Conservation (phyloP, 2,888 invertebrate species). For the Agonopterix subpropinquella region DNA sequence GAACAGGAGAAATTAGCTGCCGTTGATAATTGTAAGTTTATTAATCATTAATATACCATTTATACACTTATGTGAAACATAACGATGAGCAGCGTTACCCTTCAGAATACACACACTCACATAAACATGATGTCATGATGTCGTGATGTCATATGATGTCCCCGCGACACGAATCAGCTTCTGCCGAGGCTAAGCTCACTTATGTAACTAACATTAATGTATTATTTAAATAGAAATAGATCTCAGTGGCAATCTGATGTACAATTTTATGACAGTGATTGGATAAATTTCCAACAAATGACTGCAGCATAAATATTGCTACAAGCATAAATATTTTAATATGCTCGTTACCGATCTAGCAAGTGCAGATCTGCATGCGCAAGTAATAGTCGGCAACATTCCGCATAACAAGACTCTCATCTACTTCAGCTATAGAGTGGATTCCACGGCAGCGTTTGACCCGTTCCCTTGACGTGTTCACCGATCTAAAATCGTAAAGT, state of each 20-base stretch:
- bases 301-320: constrained; percentile 28
- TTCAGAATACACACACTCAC: too few species aligned
- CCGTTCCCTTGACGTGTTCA: constrained; percentile 1
- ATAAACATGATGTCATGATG: constrained; percentile 4
- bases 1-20: too few species aligned
- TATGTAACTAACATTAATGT: too few species aligned
- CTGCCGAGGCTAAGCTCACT: constrained; percentile 1
- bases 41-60: too few species aligned
- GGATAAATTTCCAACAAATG: constrained; percentile 8
- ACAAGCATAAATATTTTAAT: constrained; percentile 34
- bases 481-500: too few species aligned
- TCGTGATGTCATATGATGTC: constrained; percentile 1
- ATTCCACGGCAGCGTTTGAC: constrained; percentile 21
- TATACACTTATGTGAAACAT: too few species aligned
- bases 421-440: constrained; percentile 23
- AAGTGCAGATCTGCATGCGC: constrained; percentile 35
- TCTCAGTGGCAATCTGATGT: neutral
- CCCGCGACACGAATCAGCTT: neutral
- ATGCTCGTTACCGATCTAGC: constrained; percentile 26
- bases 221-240: constrained; percentile 1
- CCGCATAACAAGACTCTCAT: constrained; percentile 27
- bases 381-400: constrained; percentile 28
- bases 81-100: too few species aligned
- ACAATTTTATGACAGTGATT: constrained; percentile 5
- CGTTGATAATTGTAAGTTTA: too few species aligned